Evolutionary conservation across 2,113 vertebrate genomes (phyloP).

Genomic region (Equus quagga): DNA sequence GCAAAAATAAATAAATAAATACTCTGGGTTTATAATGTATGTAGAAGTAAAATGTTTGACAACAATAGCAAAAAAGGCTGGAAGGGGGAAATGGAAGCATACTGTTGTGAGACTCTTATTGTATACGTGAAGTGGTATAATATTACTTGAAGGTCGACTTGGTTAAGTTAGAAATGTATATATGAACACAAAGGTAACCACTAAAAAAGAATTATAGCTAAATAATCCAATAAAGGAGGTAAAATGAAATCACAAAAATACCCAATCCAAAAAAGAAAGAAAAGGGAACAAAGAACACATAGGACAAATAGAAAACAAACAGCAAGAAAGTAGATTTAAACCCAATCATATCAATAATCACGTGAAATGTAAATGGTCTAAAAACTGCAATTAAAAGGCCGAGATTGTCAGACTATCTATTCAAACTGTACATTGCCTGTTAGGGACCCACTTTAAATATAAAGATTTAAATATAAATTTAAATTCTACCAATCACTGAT

Average conservation of each 20-base stretch:
- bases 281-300: neutral
- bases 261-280: neutral
- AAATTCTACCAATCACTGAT: constrained; percentile 36
- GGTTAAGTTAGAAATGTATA: neutral
- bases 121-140: neutral
- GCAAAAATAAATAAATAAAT: neutral
- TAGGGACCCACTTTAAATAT: constrained; percentile 15
- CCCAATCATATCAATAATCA: neutral
- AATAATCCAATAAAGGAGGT: neutral
- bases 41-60: constrained; percentile 32
- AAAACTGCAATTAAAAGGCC: constrained; percentile 21
- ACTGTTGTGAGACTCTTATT: neutral
- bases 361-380: constrained; percentile 47
- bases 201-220: neutral
- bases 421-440: neutral
- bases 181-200: neutral
- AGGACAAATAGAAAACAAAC: constrained; percentile 27
- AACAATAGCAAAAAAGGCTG: neutral
- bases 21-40: neutral
- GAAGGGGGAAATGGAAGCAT: neutral
- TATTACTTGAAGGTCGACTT: neutral
- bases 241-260: constrained; percentile 47
- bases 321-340: constrained; percentile 40
- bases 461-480: constrained; percentile 48
- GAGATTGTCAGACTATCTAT: constrained; percentile 14